Base-by-base conservation (phyloP, 1,140 invertebrate genomes). In the Camponotus pennsylvanicus region DNA sequence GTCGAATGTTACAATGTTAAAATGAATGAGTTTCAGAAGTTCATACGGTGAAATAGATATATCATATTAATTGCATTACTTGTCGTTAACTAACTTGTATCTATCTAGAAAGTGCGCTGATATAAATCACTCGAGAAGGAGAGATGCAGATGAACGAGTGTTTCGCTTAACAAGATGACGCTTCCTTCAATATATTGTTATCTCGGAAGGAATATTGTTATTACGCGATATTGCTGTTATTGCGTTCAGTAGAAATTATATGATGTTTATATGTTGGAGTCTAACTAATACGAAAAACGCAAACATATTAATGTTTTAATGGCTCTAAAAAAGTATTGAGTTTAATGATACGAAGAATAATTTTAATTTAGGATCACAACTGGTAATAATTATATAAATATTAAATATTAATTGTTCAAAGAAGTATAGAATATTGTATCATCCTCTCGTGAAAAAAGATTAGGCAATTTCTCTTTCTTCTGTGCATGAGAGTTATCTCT, bases 61-160 rank as follows among this genome's bases (percentile, higher is more conserved):
- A 37, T 71, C 37, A 67, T 80, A 67, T 83, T 83, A 73, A 83
- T 83, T 61, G 40, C 69, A 32, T 69, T 42, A 37, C 52, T 80
- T 70, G 69, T 83, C 37, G 49, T 85, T 85, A 67, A 76, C 45
- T 49, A 63, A 63, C 57, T 66, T 49, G 34, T 78, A 71, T 52
- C 34, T 45, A 66, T 71, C 42, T 83, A 61, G 66, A 1, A 83
- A 82, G 42, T 67, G 64, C 59, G 13, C 55, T 32, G 66, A n/a
- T 13, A n/a, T 52, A 57, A 82, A 69, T 85, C 18, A 42, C 13
- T 85, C 34, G 15, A 27, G 7, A 67, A 66, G 18, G 34, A 15
- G 7, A 64, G 45, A 80, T 37, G 34, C 34, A 37, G 27, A 27
- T 49, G 18, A 45, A 21, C 37, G 27, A 67, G 32, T 69, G 32